phyloP scores from a whole-genome alignment of 2,113 vertebrate genomes.

The Rhinolophus ferrumequinum region DNA sequence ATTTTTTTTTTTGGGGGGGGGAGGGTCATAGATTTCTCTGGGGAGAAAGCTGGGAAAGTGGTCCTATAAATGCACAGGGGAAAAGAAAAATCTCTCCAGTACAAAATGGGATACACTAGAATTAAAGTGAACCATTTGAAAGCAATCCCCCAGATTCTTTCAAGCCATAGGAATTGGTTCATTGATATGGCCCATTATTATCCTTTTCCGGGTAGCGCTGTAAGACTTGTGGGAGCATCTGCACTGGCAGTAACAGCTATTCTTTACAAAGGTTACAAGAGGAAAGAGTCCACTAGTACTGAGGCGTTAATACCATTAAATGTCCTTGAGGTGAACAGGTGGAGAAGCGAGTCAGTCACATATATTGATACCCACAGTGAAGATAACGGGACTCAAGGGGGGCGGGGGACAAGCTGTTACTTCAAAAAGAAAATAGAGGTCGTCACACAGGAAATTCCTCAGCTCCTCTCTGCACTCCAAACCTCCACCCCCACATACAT shows the following conservation, averaged over 20 bases:
- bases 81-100: neutral
- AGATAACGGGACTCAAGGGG: neutral
- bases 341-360: neutral
- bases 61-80: neutral
- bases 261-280: neutral
- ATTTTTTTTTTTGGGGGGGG: too few relatives aligned
- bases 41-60: neutral
- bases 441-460: neutral
- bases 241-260: neutral
- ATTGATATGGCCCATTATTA: neutral
- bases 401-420: neutral
- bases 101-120: neutral
- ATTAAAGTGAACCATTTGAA: neutral
- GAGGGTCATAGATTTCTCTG: neutral
- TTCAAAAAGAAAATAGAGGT: neutral
- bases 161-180: neutral
- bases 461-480: neutral
- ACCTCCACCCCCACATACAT: neutral
- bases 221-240: neutral
- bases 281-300: neutral
- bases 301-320: neutral
- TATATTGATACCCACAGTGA: neutral
- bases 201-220: neutral
- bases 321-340: neutral
- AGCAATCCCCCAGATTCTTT: neutral